Conservation (phyloP, 2,113 vertebrate genomes). For the Pionites leucogaster region DNA sequence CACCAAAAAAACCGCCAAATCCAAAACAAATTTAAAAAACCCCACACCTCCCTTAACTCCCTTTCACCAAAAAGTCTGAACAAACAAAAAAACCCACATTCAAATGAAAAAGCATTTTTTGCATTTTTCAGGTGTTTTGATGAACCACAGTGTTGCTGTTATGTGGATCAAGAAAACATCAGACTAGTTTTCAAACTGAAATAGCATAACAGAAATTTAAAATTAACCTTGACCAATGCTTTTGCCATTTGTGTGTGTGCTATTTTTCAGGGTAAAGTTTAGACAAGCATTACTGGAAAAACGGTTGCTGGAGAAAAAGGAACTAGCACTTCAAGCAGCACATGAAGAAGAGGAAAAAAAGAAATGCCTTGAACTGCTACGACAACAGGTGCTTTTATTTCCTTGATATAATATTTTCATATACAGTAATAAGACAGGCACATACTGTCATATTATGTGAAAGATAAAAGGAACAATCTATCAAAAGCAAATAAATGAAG, state of each 20-base stretch:
- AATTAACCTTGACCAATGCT: rapidly evolving
- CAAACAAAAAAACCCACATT: rapidly evolving
- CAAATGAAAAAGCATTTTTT: background rate
- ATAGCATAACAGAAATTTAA: rapidly evolving
- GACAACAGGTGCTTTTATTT: slow-evolving; percentile 81
- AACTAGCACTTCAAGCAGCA: slow-evolving; percentile 63
- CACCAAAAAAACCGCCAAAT: background rate
- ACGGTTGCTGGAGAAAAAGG: slow-evolving; percentile 72
- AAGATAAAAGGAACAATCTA: background rate
- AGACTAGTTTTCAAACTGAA: background rate
- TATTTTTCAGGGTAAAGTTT: slow-evolving; percentile 79
- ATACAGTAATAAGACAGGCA: too few species aligned
- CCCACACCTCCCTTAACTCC: background rate
- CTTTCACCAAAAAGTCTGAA: background rate
- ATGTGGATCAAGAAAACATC: rapidly evolving
- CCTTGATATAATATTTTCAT: background rate
- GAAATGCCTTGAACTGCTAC: slow-evolving; percentile 78
- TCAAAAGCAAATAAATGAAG: background rate
- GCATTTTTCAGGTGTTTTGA: background rate
- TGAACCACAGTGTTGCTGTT: rapidly evolving
- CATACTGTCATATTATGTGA: rapidly evolving
- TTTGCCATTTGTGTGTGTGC: too few species aligned
- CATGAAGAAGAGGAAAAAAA: slow-evolving; percentile 71
- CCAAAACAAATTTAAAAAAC: background rate
- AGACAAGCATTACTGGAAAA: slow-evolving; percentile 75